phyloP scores from a whole-genome alignment of 2,888 invertebrate genomes.

The Lacanobia oleracea region DNA sequence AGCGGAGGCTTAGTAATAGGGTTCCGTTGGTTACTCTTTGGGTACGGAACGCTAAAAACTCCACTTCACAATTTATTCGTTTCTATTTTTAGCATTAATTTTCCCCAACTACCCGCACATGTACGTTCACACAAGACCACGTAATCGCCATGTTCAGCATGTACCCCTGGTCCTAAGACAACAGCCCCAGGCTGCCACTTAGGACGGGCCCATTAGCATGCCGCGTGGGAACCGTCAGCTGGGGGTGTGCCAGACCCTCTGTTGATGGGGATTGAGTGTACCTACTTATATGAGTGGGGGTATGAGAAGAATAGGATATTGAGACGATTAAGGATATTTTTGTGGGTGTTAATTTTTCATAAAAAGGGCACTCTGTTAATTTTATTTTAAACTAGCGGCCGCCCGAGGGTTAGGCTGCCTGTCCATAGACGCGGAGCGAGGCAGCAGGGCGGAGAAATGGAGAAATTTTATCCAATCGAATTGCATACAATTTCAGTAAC shows the following conservation, averaged over 20 bases:
- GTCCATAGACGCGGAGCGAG: no score
- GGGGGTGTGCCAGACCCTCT: slow-evolving; percentile 25
- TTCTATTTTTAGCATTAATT: no score
- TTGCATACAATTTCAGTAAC: no score
- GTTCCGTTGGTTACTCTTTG: no score
- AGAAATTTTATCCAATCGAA: no score
- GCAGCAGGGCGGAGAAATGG: no score
- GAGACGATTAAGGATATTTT: neutral
- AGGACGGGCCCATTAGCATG: slow-evolving; percentile 50
- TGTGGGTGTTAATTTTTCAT: neutral
- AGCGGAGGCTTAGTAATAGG: no score
- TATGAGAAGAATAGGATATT: neutral
- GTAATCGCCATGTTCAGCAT: slow-evolving; percentile 25
- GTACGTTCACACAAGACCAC: neutral
- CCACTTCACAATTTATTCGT: no score
- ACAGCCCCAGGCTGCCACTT: slow-evolving; percentile 51
- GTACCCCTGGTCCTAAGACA: slow-evolving; percentile 46
- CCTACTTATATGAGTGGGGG: slow-evolving; percentile 1
- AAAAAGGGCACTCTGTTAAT: no score
- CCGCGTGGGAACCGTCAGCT: slow-evolving; percentile 49
- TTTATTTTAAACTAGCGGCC: no score
- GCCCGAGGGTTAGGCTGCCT: no score
- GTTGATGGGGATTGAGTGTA: slow-evolving; percentile 45
- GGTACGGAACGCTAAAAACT: no score
- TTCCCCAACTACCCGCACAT: slow-evolving; percentile 8